These are phyloP conservation scores for Stegastes partitus DNA, from an alignment of 2,113 vertebrate species.

Conservation along the genomic window DNA sequence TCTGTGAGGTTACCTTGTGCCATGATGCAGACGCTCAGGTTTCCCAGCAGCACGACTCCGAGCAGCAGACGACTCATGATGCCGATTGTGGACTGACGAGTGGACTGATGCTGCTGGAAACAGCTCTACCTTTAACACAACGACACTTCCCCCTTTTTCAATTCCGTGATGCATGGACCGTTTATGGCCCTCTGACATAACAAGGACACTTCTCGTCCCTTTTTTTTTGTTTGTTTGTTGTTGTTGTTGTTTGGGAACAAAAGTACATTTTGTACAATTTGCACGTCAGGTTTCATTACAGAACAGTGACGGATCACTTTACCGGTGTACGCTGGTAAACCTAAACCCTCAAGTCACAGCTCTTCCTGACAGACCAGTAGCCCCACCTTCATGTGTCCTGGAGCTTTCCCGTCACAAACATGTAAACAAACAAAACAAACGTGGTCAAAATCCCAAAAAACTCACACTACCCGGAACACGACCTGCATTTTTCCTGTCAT, in stretches of 20 bases:
- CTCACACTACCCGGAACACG: too few species aligned
- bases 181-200: slow-evolving; percentile 12
- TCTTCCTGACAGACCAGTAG: not conserved
- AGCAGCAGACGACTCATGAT: slow-evolving; percentile 63
- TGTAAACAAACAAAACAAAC: too few species aligned
- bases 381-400: not conserved
- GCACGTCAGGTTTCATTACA: not conserved
- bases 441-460: too few species aligned
- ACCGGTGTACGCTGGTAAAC: not conserved
- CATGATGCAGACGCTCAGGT: slow-evolving; percentile 18
- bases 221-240: not conserved
- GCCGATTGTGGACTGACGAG: slow-evolving; percentile 2
- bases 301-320: not conserved
- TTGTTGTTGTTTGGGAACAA: too few species aligned
- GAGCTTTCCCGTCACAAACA: too few species aligned
- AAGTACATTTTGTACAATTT: not conserved
- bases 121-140: slow-evolving; percentile 34
- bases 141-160: slow-evolving; percentile 47
- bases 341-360: not conserved
- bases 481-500: too few species aligned
- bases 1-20: slow-evolving; percentile 58
- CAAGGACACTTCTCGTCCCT: not conserved
- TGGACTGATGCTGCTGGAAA: slow-evolving; percentile 20
- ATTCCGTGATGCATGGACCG: not conserved
- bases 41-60: slow-evolving; percentile 51